These are phyloP conservation scores for Xenops minutus DNA, from an alignment of 2,797 vertebrate genomes.

Conservation along the genomic window DNA sequence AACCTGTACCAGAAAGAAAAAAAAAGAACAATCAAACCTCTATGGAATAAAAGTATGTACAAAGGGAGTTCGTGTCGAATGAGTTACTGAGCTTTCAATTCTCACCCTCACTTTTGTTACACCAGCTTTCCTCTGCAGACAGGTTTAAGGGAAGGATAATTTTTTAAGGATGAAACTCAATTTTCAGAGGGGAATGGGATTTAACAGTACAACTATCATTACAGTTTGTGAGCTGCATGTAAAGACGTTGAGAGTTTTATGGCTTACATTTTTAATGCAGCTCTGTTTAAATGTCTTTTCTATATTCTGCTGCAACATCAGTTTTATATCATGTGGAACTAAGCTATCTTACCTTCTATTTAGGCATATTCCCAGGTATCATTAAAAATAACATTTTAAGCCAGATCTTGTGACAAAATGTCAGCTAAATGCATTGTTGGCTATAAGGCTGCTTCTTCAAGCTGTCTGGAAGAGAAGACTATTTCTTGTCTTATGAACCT, in stretches of 20 bases:
- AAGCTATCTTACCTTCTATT: slow-evolving; percentile 15
- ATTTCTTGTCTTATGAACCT: neutral
- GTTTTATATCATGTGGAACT: slow-evolving; percentile 19
- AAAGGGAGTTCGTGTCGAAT: neutral
- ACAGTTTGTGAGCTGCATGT: slow-evolving; percentile 23
- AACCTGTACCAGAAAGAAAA: neutral
- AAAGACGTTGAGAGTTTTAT: slow-evolving; percentile 34
- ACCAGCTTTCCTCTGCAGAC: neutral
- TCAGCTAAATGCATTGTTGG: neutral
- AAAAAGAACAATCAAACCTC: neutral
- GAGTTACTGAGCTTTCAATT: slow-evolving; percentile 1
- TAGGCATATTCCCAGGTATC: slow-evolving; percentile 30
- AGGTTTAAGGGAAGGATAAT: slow-evolving; percentile 14
- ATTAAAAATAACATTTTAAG: slow-evolving; percentile 55
- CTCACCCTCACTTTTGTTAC: neutral
- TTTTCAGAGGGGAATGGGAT: slow-evolving; percentile 43
- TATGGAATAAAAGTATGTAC: neutral
- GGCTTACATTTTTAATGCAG: slow-evolving; percentile 34
- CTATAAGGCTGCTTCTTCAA: neutral
- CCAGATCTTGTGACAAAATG: neutral
- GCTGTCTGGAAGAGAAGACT: neutral
- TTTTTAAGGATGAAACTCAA: slow-evolving; percentile 45
- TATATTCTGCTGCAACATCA: neutral
- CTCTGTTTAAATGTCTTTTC: slow-evolving; percentile 3
- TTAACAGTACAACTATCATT: slow-evolving; percentile 21